These are phyloP conservation scores for Pontoporia blainvillei DNA, from an alignment of 2,113 vertebrate species.

Conservation along the genomic window DNA sequence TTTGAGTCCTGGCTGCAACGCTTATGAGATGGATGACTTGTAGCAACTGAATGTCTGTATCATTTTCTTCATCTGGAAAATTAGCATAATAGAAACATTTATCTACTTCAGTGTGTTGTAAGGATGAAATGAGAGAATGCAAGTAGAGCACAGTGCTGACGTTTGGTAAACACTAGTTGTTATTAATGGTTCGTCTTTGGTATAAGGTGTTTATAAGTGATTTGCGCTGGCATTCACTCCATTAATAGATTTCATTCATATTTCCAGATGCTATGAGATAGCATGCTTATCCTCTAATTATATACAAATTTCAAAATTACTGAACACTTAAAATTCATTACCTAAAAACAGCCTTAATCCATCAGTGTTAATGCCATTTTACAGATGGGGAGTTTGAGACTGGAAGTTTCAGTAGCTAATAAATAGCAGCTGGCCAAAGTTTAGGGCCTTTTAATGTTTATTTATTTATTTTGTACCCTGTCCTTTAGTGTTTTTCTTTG, in stretches of 20 bases:
- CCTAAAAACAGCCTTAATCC: not conserved
- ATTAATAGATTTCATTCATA: not conserved
- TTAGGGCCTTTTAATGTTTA: not conserved
- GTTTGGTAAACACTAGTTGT: not conserved
- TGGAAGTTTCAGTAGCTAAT: not conserved
- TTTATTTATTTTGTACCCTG: not conserved
- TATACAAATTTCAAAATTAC: not conserved
- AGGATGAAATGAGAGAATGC: not conserved
- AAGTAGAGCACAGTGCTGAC: not conserved
- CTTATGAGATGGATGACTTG: not conserved
- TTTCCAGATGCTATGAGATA: not conserved
- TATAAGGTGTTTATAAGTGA: not conserved
- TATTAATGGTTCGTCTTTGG: not conserved
- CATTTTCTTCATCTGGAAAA: not conserved
- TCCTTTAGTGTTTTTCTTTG: not conserved
- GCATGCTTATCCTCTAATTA: not conserved
- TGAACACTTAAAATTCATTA: not conserved
- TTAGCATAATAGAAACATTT: not conserved
- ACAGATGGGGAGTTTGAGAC: not conserved
- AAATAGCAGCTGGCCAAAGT: not conserved
- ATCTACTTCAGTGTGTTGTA: not conserved
- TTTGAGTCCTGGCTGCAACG: not conserved
- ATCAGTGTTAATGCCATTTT: not conserved
- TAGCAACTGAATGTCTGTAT: not conserved
- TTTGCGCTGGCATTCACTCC: not conserved